Evolutionary conservation across 2,888 invertebrate species (phyloP).

Genomic region (Synanthedon tipuliformis): DNA sequence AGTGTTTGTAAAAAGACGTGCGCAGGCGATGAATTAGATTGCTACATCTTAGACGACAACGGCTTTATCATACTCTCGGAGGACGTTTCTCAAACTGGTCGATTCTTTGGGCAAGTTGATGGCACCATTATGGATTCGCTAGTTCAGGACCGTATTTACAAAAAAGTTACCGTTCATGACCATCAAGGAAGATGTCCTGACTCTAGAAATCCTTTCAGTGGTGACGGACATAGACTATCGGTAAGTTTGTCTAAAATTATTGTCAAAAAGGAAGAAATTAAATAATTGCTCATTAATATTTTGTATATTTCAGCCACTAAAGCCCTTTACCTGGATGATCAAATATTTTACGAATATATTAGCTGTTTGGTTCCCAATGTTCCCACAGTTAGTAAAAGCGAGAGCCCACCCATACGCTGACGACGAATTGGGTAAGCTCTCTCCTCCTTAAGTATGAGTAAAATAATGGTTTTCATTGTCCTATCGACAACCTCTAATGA

Average conservation of each 20-base stretch:
- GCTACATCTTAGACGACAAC: conserved; percentile 94
- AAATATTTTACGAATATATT: conserved; percentile 64
- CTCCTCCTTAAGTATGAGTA: background rate
- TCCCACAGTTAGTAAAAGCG: conserved; percentile 40
- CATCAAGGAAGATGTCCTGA: conserved; percentile 89
- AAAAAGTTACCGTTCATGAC: conserved; percentile 87
- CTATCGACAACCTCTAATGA: background rate
- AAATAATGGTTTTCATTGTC: background rate
- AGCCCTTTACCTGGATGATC: conserved; percentile 67
- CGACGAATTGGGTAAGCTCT: conserved; percentile 55
- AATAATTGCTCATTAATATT: background rate
- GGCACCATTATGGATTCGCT: conserved; percentile 94
- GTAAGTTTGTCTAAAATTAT: conserved; percentile 15
- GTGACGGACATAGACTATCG: conserved; percentile 41
- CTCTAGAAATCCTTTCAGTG: conserved; percentile 75
- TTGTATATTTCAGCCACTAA: conserved; percentile 53
- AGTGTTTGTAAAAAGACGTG: conserved; percentile 84
- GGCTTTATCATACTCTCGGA: conserved; percentile 94
- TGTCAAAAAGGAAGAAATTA: conserved; percentile 1
- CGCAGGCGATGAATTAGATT: conserved; percentile 88
- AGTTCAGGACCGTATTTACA: conserved; percentile 91
- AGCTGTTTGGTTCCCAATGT: conserved; percentile 61
- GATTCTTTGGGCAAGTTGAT: conserved; percentile 94
- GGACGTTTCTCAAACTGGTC: conserved; percentile 85
- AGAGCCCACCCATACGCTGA: conserved; percentile 55